A percentile compares a stretch with the other conserved stretches of the same genome.
Evolutionary conservation across 2,113 vertebrate genomes (phyloP).

Genomic region (Ammospiza caudacuta): DNA sequence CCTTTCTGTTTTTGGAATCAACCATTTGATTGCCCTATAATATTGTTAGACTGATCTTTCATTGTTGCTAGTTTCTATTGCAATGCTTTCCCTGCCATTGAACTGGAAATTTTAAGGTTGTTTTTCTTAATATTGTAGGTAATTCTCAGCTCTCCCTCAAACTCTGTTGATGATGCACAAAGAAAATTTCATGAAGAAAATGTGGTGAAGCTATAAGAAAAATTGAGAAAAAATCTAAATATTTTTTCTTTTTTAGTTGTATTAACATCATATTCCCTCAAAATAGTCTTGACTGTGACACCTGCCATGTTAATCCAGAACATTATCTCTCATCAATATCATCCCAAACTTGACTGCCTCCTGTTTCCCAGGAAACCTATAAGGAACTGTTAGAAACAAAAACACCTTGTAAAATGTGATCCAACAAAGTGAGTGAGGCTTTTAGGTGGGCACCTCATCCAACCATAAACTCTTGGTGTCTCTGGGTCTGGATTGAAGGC

Average conservation of each 20-base stretch:
- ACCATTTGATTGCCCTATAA: neutral
- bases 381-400: neutral
- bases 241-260: neutral
- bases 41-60: neutral
- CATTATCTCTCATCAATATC: neutral
- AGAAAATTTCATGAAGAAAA: neutral
- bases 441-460: neutral
- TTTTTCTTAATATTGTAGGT: neutral
- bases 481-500: too few relatives aligned
- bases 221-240: neutral
- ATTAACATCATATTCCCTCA: neutral
- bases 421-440: neutral
- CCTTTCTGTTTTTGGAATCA: conserved; percentile 40
- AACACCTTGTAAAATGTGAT: neutral
- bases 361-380: neutral
- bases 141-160: neutral
- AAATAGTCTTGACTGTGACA: neutral
- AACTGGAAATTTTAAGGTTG: neutral
- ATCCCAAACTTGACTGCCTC: neutral
- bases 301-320: neutral
- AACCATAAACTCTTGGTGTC: neutral
- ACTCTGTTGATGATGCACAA: neutral
- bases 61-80: neutral
- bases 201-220: neutral
- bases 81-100: neutral